Conservation (phyloP, 2,797 vertebrate genomes). For the Taenioides sp. region DNA sequence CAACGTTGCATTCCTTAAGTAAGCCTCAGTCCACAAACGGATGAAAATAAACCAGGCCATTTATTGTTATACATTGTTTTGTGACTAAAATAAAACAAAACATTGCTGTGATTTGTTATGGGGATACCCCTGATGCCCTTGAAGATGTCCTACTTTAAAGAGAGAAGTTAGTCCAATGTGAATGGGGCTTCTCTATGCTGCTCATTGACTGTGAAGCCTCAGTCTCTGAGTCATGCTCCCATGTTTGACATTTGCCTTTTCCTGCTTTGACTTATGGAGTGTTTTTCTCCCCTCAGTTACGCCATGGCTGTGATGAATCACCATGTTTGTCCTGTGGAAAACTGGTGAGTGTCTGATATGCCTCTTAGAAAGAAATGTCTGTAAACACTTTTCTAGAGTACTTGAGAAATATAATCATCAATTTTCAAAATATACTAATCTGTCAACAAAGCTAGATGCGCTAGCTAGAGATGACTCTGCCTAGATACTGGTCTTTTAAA, state of each 20-base stretch:
- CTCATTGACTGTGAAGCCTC: not conserved
- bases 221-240: not conserved
- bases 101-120: not conserved
- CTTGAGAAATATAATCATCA: not conserved
- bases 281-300: constrained; percentile 75
- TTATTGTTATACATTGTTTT: not conserved
- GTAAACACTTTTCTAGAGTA: not conserved
- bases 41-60: not conserved
- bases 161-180: not conserved
- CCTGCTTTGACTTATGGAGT: constrained; percentile 11
- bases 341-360: constrained; percentile 80
- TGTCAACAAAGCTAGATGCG: too few species aligned
- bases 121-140: not conserved
- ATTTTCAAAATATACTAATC: too few species aligned
- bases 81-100: not conserved
- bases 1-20: not conserved
- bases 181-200: not conserved
- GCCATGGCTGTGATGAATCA: constrained; percentile 96
- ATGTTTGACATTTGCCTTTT: constrained; percentile 24
- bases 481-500: too few species aligned
- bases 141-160: not conserved
- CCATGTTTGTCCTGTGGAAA: constrained; percentile 93
- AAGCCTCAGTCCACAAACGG: not conserved
- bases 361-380: constrained; percentile 6
- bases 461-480: too few species aligned